Evolutionary conservation across 1,140 invertebrate genomes (phyloP), one percentile per base, ranked within the genome.

Genomic region (Matsumurasca onukii): DNA sequence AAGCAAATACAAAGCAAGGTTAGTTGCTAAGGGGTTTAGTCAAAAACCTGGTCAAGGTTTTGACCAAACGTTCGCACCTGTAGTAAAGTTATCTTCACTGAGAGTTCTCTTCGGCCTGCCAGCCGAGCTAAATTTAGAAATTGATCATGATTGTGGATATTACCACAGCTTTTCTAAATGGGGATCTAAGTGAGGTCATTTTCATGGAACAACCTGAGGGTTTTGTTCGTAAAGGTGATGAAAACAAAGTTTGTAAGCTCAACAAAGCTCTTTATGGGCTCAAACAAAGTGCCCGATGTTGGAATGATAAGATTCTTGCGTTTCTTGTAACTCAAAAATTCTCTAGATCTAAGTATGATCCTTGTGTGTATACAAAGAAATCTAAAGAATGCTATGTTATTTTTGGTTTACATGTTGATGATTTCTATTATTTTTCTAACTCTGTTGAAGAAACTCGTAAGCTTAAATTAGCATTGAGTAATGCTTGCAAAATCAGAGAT

Each of bases 161-260:
- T 3, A 76, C 71, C 66, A 79, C 75, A 34, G 78, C 79, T 0
- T 81, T 79, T 71, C 67, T 79, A 3, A 70, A 82, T 74, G 80
- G 77, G 17, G 64, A 75, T 9, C 61, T 83, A 17, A 69, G 81
- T 22, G 81, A 83, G 73, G 74, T 73, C 29, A 76, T 82, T 0
- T 83, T 74, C 63, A 78, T 82, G 74, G 34, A 74, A 49, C 73
- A 76, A 69, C 79, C 80, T 24, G 69, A 79, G 72, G 78, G 79
- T 13, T 77, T 73, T 61, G 68, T 73, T 5, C 70, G 73, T 66
- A 45, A 67, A n/a, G 55, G 52, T 49, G 1, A 69, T 27, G 45
- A 69, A 62, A 45, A 59, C 34, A 55, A 70, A 59, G 75, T 77
- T 20, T 80, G 75, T 52, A 69, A 55, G n/a, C n/a, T n/a, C n/a